Conservation (phyloP, 1,140 invertebrate species). For the Penaeus chinensis region DNA sequence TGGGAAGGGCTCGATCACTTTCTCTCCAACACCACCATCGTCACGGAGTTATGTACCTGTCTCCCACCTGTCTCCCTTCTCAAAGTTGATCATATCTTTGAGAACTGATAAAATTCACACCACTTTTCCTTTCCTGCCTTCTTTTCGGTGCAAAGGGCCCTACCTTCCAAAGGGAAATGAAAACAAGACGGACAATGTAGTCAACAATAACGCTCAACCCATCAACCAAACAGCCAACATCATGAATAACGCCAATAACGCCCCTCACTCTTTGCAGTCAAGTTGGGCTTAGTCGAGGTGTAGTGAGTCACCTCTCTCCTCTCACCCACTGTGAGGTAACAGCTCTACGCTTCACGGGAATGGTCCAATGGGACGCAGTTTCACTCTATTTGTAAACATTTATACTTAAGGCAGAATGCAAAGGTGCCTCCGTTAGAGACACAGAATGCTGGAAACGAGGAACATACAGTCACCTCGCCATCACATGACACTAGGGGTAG, state of each 20-base stretch:
- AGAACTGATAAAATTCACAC: constrained; percentile 60
- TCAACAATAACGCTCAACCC: constrained; percentile 54
- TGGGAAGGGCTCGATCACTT: constrained; percentile 35
- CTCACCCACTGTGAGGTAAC: constrained; percentile 59
- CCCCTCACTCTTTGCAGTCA: constrained; percentile 55
- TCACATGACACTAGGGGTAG: constrained; percentile 55
- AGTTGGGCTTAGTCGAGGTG: constrained; percentile 60
- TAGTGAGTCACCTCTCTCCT: constrained; percentile 58
- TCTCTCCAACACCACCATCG: constrained; percentile 32
- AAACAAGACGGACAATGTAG: constrained; percentile 59
- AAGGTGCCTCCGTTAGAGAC: constrained; percentile 58
- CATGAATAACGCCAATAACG: constrained; percentile 56
- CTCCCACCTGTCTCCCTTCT: constrained; percentile 54
- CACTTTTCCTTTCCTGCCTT: constrained; percentile 60
- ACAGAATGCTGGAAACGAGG: constrained; percentile 51
- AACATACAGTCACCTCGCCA: constrained; percentile 44
- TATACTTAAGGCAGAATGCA: constrained; percentile 57
- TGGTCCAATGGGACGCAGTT: constrained; percentile 56
- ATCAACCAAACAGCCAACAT: constrained; percentile 46
- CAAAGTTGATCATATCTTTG: constrained; percentile 42
- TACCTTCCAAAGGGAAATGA: constrained; percentile 57
- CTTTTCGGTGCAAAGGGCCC: constrained; percentile 58
- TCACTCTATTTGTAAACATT: constrained; percentile 59
- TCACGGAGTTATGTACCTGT: constrained; percentile 49
- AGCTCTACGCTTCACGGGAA: constrained; percentile 53